Evolutionary conservation across 2,888 invertebrate genomes (phyloP).

Genomic region (Stenurella melanura): DNA sequence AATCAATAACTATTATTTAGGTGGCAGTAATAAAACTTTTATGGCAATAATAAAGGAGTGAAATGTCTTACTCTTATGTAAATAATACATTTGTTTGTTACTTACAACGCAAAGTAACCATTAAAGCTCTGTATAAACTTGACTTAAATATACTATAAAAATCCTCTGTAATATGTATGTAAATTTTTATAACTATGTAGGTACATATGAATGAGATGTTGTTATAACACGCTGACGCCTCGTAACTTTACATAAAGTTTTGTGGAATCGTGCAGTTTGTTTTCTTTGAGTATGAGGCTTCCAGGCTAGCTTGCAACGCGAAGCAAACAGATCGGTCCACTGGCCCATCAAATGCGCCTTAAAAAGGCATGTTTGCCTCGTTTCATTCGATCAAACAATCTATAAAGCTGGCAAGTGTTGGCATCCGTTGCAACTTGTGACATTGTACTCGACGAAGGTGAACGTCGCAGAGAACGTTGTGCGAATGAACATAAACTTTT

Average conservation of each 20-base stretch:
- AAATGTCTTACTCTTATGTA: slow-evolving; percentile 12
- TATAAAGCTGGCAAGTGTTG: slow-evolving; percentile 32
- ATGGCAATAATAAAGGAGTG: slow-evolving; percentile 2
- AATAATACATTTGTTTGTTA: slow-evolving; percentile 21
- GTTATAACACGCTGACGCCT: slow-evolving; percentile 5
- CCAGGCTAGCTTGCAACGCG: slow-evolving; percentile 6
- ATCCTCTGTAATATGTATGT: slow-evolving; percentile 12
- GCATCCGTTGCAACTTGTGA: slow-evolving; percentile 29
- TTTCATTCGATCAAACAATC: slow-evolving; percentile 37
- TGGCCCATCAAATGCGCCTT: slow-evolving; percentile 29
- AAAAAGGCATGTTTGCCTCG: slow-evolving; percentile 24
- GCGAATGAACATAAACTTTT: slow-evolving; percentile 9
- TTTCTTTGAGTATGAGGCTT: not conserved
- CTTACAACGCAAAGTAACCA: slow-evolving; percentile 10
- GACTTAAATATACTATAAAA: slow-evolving; percentile 22
- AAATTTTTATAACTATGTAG: slow-evolving; percentile 18
- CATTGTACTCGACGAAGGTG: not conserved
- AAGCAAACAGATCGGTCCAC: slow-evolving; percentile 13
- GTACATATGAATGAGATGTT: slow-evolving; percentile 20
- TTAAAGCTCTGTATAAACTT: slow-evolving; percentile 4
- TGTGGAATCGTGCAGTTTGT: slow-evolving; percentile 1
- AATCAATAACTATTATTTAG: too few species aligned
- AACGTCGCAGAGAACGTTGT: not conserved
- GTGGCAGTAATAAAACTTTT: not conserved
- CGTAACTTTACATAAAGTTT: slow-evolving; percentile 13